Evolutionary conservation across 2,888 invertebrate genomes (phyloP), one percentile per base, ranked within the genome.

Genomic region (Drosophila greeni): DNA sequence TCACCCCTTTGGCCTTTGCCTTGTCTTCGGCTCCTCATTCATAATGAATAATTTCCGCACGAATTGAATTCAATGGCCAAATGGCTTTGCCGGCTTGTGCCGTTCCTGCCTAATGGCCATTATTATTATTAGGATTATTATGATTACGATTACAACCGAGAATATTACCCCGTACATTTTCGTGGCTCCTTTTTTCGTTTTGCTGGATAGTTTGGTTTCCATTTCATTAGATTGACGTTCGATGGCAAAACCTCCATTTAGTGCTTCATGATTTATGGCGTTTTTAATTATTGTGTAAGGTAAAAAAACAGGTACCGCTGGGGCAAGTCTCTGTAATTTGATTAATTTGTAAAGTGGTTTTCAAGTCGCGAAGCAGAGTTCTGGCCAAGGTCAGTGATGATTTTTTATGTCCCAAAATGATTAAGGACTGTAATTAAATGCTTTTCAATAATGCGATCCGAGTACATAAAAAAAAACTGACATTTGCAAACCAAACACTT

Each of bases 21-120:
- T 56, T 36, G 49, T 62, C 64, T 62, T 26, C 36, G 9, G 20
- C 42, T 39, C 33, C 58, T 66, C 73, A 82, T 77, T 73, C 60
- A 78, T 84, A 81, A 84, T 82, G 84, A 82, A 82, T 82, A 80
- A 81, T 82, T 81, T 81, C 81, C 81, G 83, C 80, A 70, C 72
- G 83, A 80, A 62, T 80, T 70, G 73, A 72, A 80, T 73, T 74
- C 80, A 82, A 82, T 77, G 71, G 82, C 65, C 66, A 76, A 84
- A 76, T 71, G 60, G 66, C 67, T 80, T 77, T 58, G 79, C 66
- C 76, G 66, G 68, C 62, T 70, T 36, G 53, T 66, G 77, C 75
- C 62, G 72, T 72, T 82, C 53, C 53, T 76, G 59, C 80, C 74
- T 82, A 82, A 80, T 82, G 76, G 76, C 84, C 80, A 79, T 79